phyloP scores from a whole-genome alignment of 2,888 invertebrate genomes.

The Andrena bucephala region DNA sequence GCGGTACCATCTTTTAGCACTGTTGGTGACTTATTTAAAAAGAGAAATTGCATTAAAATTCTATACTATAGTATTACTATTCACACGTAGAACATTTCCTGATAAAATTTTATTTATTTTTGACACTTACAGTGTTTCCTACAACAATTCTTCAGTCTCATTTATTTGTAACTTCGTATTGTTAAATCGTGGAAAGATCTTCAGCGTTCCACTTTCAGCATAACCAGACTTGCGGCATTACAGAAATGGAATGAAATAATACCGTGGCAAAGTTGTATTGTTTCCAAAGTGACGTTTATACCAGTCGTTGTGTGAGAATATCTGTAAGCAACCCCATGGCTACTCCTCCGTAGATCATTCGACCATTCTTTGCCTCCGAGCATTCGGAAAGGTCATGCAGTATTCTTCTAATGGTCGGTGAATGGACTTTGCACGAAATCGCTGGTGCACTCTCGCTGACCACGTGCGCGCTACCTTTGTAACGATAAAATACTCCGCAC shows the following conservation, averaged over 20 bases:
- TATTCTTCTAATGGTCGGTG: constrained; percentile 44
- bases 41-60: too few species aligned
- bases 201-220: neutral
- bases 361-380: constrained; percentile 49
- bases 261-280: neutral
- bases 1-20: too few species aligned
- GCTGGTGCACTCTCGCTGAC: constrained; percentile 28
- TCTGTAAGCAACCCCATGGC: constrained; percentile 38
- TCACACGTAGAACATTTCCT: too few species aligned
- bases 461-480: constrained; percentile 9
- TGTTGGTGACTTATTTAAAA: too few species aligned
- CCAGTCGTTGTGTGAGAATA: constrained; percentile 40
- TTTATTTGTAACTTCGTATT: neutral
- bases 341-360: constrained; percentile 44
- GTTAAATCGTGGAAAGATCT: neutral
- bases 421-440: constrained; percentile 37
- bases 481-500: constrained; percentile 15
- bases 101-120: neutral
- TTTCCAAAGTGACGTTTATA: constrained; percentile 7
- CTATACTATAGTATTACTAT: too few species aligned
- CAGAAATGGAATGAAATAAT: constrained; percentile 2
- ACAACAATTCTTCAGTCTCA: neutral
- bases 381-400: constrained; percentile 60
- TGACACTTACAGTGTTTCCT: neutral
- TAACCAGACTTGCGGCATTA: neutral